Evolutionary conservation across 2,113 vertebrate genomes (phyloP).

Genomic region (Antigone vipio): DNA sequence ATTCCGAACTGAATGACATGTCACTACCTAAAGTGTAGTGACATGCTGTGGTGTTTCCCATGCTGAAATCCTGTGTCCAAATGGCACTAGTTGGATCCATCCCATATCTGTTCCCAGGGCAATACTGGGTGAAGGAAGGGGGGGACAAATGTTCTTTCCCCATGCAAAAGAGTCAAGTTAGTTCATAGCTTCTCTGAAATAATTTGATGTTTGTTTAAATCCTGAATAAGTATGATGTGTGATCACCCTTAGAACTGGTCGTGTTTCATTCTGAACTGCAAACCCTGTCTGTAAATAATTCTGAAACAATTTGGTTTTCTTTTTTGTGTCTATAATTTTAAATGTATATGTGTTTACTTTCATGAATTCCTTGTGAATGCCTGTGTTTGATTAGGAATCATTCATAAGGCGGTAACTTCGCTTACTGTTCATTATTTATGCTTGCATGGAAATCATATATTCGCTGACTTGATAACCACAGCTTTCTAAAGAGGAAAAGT

Average conservation of each 20-base stretch:
- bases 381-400: background rate
- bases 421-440: background rate
- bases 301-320: background rate
- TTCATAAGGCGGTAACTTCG: background rate
- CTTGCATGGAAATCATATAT: background rate
- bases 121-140: background rate
- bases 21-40: background rate
- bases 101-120: background rate
- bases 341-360: background rate
- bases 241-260: background rate
- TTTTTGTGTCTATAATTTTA: background rate
- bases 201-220: background rate
- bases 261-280: background rate
- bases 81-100: background rate
- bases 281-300: background rate
- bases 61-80: background rate
- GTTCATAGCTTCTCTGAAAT: background rate
- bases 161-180: background rate
- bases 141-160: background rate
- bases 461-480: background rate
- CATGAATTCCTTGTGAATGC: background rate
- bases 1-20: background rate
- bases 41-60: rapidly evolving
- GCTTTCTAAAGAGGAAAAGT: background rate
- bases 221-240: background rate